Evolutionary conservation across 1,140 invertebrate species (phyloP), one percentile per base, ranked within the genome.

Genomic region (Caenorhabditis brenneri): DNA sequence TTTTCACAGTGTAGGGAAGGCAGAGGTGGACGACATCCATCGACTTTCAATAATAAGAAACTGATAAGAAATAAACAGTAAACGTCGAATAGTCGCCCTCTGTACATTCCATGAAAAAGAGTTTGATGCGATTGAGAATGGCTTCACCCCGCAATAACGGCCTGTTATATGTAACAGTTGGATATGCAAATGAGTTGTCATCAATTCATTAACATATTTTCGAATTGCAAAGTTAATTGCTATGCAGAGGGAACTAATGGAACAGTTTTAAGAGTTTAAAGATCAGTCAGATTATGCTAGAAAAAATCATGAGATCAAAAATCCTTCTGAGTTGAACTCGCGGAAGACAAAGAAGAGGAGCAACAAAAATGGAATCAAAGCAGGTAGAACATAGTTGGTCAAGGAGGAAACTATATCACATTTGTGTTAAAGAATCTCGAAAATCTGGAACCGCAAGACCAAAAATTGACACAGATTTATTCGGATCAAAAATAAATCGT

Each of bases 21-120:
- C 9, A 74, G 65, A 42, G 65, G 65, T 24, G 33, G 65, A 42
- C 36, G 65, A 42, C 65, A 74, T 74, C 36, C 65, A 12, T 74
- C n/a, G 19, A 29, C 33, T 74, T 42, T 42, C 65, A 42, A 42
- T 10, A 74, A 24, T 1, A 22, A 19, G 36, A 39, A 42, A 24
- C 29, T 36, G 4, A 42, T n/a, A 42, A 74, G 36, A 42, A 74
- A 74, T 42, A 74, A n/a, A 19, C 33, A 42, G 36, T 27, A 74
- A 42, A 74, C 65, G 65, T 74, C 33, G 36, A 42, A 74, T n/a
- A 42, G 36, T 74, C 65, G 65, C n/a, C 42, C 36, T 24, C n/a
- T 39, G 33, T 36, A 74, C 65, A 74, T 74, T 74, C 65, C 33
- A 74, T 74, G 65, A 74, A 74, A 74, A 74, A 74, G 36, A 74